Conservation (phyloP, 2,797 vertebrate species). For the Zenarchopterus dispar region DNA sequence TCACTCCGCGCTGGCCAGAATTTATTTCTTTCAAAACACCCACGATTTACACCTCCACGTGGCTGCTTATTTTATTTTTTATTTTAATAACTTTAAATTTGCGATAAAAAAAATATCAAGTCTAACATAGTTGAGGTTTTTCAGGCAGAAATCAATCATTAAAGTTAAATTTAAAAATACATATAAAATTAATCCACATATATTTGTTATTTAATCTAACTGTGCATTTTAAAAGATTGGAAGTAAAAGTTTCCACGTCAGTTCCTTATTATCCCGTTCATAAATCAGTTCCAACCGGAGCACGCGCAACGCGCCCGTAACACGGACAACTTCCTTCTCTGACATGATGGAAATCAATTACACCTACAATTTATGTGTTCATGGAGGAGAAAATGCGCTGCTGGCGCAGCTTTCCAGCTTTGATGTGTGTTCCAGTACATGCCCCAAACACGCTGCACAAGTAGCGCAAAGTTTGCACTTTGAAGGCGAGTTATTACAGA, state of each 20-base stretch:
- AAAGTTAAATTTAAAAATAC: too few species aligned
- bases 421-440: too few species aligned
- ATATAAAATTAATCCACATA: too few species aligned
- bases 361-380: background rate
- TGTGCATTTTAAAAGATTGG: background rate
- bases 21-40: conserved; percentile 38
- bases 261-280: conserved; percentile 26
- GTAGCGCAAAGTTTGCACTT: background rate
- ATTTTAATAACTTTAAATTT: conserved; percentile 6
- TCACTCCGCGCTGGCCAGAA: conserved; percentile 20
- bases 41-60: background rate
- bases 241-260: background rate
- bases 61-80: background rate
- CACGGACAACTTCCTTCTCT: conserved; percentile 8
- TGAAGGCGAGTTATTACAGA: conserved; percentile 33
- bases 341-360: conserved; percentile 35
- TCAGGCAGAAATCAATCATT: too few species aligned
- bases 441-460: background rate
- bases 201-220: background rate
- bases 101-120: background rate
- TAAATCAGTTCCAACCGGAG: conserved; percentile 37
- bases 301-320: conserved; percentile 48
- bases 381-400: background rate
- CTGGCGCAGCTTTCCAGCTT: too few species aligned
- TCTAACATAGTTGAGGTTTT: background rate